These are phyloP conservation scores for Drosophila obscura DNA, from an alignment of 1,140 invertebrate genomes.

Conservation along the genomic window DNA sequence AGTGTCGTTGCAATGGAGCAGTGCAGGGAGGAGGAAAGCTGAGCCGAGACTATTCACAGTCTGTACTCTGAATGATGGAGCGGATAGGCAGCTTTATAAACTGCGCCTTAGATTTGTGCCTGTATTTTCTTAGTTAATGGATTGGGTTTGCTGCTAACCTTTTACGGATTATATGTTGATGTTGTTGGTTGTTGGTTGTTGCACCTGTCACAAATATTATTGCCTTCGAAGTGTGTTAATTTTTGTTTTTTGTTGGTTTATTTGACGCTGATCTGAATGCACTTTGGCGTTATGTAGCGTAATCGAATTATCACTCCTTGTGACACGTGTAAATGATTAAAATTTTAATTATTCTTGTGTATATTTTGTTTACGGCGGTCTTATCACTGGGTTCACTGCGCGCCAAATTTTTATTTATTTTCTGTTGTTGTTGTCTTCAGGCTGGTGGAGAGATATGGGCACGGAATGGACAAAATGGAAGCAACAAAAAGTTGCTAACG, in stretches of 20 bases:
- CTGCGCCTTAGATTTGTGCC: conserved; percentile 61
- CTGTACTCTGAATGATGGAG: not conserved
- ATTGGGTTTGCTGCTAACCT: conserved; percentile 50
- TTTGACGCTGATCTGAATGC: conserved; percentile 14
- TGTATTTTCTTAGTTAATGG: conserved; percentile 50
- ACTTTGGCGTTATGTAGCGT: conserved; percentile 5
- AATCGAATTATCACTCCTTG: conserved; percentile 23
- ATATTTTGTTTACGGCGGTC: conserved; percentile 22
- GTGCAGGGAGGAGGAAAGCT: conserved; percentile 17
- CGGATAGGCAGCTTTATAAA: conserved; percentile 35
- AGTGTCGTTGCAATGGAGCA: conserved; percentile 48
- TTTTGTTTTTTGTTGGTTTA: not conserved
- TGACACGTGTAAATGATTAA: conserved; percentile 50
- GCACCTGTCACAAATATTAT: conserved; percentile 38
- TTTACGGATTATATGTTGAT: conserved; percentile 29
- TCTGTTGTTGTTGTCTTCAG: conserved; percentile 6
- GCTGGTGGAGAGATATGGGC: not conserved
- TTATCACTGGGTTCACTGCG: conserved; percentile 26
- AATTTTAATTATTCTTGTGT: conserved; percentile 10
- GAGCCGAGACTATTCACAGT: not conserved
- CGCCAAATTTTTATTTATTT: conserved; percentile 39
- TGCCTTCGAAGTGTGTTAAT: conserved; percentile 26
- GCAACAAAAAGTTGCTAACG: conserved; percentile 21
- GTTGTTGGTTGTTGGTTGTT: conserved; percentile 10
- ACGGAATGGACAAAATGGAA: conserved; percentile 14